Evolutionary conservation across 2,113 vertebrate genomes (phyloP), one percentile per base, ranked within the genome.

Genomic region (Microtus richardsoni): DNA sequence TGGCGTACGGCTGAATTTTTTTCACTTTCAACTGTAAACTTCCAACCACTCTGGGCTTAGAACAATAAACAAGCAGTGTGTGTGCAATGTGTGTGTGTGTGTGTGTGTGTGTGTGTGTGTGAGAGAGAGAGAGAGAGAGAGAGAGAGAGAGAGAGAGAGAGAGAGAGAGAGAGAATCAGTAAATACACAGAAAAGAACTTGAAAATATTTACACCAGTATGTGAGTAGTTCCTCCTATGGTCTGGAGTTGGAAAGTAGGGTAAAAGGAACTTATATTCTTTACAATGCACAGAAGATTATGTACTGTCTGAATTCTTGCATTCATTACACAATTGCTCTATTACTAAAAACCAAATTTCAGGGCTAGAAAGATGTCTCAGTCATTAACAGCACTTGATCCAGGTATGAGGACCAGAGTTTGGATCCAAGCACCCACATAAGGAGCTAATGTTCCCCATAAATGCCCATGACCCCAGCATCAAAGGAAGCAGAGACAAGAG

Each of bases 1-100:
- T 78, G 66, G 36, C 93, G 95, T 92, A 94, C 64, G 92, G 91
- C 47, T 95, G 49, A 77, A 93, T 88, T 97, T 92, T 95, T 95
- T 93, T 86, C 89, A 73, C 66, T 95, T 94, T 88, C 39, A 93
- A 90, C 75, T 84, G 93, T 60, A 91, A 94, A 93, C 30, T 93
- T 96, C 89, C 44, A 89, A 74, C 26, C 33, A 54, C 62, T 91
- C 17, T 79, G 74, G 28, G 19, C 8, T 94, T 94, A 87, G 87
- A 94, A 88, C 11, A 80, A 86, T 92, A 89, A 83, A 79, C 92
- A 16, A 30, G 28, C 94, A 89, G 17, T 39, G 36, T 80, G 22
- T 79, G 39, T 68, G n/a, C 49, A 14, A 11, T 39, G 21, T 68
- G 16, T 39, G 26, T 88, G 58, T 88, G 10, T 86, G 21, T 75